Percentiles rank a stretch among this genome's conserved stretches.
phyloP scores from a whole-genome alignment of 2,113 vertebrate species.

The Rhegmatorhina hoffmannsi region DNA sequence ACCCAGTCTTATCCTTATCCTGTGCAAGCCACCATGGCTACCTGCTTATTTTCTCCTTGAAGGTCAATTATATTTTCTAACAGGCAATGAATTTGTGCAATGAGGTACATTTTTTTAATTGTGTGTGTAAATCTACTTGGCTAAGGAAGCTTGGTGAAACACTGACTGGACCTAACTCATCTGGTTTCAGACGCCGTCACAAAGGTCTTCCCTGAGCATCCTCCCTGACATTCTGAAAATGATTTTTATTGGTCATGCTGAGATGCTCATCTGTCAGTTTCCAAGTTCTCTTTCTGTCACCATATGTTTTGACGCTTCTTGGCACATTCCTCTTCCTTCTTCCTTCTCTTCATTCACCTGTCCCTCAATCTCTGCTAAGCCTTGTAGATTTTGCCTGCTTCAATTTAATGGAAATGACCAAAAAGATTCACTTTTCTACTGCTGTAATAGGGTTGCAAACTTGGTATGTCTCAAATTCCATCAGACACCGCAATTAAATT shows the following conservation, averaged over 20 bases:
- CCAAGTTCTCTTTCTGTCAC: neutral
- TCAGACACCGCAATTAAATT: neutral
- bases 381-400: neutral
- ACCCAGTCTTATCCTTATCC: neutral
- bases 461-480: neutral
- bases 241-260: neutral
- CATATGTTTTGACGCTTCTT: neutral
- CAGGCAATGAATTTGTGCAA: neutral
- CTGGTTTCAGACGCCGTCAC: neutral
- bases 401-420: neutral
- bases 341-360: neutral
- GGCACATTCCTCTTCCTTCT: neutral
- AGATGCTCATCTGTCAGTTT: neutral
- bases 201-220: neutral
- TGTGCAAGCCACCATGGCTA: neutral
- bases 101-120: neutral
- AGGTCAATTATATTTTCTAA: neutral
- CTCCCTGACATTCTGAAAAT: neutral
- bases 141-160: neutral
- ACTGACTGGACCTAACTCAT: neutral
- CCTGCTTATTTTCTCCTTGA: neutral
- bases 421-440: neutral
- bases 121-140: rapidly evolving
- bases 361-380: neutral
- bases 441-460: neutral